These are phyloP conservation scores for Argyra leucocephala DNA, from an alignment of 2,888 invertebrate genomes.

Conservation along the genomic window DNA sequence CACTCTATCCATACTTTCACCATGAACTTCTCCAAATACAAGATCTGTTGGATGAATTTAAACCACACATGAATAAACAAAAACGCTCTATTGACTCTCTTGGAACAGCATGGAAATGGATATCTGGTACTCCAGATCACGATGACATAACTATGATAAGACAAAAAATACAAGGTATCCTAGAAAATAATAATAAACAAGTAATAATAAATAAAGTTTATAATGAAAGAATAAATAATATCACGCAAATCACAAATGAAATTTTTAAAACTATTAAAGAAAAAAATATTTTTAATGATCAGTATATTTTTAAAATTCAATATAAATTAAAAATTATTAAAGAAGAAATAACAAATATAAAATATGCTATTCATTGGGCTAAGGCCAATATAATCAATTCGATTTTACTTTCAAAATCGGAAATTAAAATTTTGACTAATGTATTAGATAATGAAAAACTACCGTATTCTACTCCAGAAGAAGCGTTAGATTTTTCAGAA, in stretches of 20 bases:
- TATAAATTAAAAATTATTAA: conserved; percentile 21
- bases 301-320: conserved; percentile 17
- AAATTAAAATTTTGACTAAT: conserved; percentile 21
- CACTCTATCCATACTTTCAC: too few relatives aligned
- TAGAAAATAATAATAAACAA: too few relatives aligned
- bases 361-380: conserved; percentile 22
- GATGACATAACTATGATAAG: conserved; percentile 8
- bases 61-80: conserved; percentile 15
- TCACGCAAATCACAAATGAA: conserved; percentile 17
- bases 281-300: conserved; percentile 14
- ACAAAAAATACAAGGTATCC: too few relatives aligned
- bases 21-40: not conserved
- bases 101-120: conserved; percentile 1
- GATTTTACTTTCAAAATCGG: conserved; percentile 21
- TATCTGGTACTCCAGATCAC: conserved; percentile 2
- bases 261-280: conserved; percentile 17
- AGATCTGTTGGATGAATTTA: not conserved
- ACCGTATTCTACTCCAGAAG: conserved; percentile 11
- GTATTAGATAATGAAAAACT: conserved; percentile 22
- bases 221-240: too few relatives aligned
- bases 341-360: conserved; percentile 21
- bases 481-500: not conserved
- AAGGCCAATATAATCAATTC: conserved; percentile 22
- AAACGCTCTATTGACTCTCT: not conserved
- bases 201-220: too few relatives aligned